Conservation (phyloP, 2,113 vertebrate genomes). For the Ailurus styani region DNA sequence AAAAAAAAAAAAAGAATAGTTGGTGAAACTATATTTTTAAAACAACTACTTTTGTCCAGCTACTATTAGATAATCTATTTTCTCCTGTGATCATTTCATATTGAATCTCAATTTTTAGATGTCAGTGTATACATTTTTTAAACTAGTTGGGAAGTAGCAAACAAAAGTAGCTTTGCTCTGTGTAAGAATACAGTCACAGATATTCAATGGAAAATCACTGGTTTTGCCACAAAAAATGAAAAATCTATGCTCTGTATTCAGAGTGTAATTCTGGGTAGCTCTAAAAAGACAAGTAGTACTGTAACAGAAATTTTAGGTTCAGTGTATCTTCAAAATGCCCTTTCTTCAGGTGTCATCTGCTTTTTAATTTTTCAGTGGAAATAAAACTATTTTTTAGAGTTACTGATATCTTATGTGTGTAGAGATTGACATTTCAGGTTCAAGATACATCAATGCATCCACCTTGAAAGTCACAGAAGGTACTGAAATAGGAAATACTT, state of each 20-base stretch:
- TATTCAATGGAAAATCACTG: background rate
- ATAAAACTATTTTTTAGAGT: background rate
- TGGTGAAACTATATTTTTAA: background rate
- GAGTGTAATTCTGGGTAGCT: background rate
- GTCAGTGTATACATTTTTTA: background rate
- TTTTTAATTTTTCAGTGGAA: background rate
- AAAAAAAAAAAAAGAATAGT: too few species aligned
- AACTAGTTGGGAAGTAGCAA: background rate
- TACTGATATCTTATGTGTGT: background rate
- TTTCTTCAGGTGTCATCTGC: background rate
- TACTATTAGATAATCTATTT: background rate
- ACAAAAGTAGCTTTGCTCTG: background rate
- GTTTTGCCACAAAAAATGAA: background rate
- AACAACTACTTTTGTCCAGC: background rate
- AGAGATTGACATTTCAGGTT: background rate
- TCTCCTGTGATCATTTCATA: background rate
- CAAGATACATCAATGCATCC: background rate
- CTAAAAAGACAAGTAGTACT: background rate
- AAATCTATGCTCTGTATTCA: background rate
- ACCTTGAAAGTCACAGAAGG: background rate
- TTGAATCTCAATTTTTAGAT: background rate
- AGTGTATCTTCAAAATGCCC: background rate
- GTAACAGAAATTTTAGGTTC: background rate
- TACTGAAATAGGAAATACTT: background rate
- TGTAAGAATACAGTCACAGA: background rate